Percentiles rank a stretch among this genome's conserved stretches.
Conservation (phyloP, 1,140 invertebrate species). For the Drosophila littoralis region DNA sequence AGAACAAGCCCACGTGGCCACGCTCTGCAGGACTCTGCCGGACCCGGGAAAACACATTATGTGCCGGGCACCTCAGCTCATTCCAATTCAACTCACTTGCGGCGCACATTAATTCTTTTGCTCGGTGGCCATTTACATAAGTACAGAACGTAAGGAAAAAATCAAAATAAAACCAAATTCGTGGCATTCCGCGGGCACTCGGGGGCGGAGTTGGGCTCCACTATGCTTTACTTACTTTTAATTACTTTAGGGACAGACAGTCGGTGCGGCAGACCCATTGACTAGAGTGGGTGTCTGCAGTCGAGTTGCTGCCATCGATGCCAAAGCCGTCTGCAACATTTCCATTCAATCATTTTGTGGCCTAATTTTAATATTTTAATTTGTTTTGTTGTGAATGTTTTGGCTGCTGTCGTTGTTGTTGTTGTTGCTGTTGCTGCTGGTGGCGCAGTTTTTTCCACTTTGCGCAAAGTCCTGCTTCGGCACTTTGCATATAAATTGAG, state of each 20-base stretch:
- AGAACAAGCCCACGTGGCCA: conserved; percentile 26
- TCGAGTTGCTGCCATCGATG: conserved; percentile 22
- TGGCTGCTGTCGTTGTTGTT: no score
- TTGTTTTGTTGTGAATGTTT: conserved; percentile 50
- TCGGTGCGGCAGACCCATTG: conserved; percentile 20
- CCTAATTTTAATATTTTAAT: conserved; percentile 84
- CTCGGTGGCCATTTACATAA: conserved; percentile 73
- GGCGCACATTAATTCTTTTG: conserved; percentile 73
- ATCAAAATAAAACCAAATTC: conserved; percentile 43
- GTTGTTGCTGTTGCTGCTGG: conserved; percentile 18
- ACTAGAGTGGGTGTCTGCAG: conserved; percentile 5
- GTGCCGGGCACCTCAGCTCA: conserved; percentile 37
- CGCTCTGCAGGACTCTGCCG: conserved; percentile 14
- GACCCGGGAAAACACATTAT: background rate
- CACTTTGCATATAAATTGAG: conserved; percentile 79
- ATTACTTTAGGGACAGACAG: conserved; percentile 76
- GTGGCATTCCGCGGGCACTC: conserved; percentile 9
- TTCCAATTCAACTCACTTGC: conserved; percentile 76
- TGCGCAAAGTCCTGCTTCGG: conserved; percentile 47
- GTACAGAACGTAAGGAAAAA: conserved; percentile 35
- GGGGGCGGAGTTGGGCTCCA: conserved; percentile 20
- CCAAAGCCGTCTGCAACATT: conserved; percentile 51
- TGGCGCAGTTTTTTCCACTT: conserved; percentile 48
- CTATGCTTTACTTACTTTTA: conserved; percentile 78
- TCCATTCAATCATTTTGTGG: conserved; percentile 82